A percentile compares a stretch with the other conserved stretches of the same genome.
Evolutionary conservation across 2,797 vertebrate species (phyloP).

Genomic region (Chelon auratus): DNA sequence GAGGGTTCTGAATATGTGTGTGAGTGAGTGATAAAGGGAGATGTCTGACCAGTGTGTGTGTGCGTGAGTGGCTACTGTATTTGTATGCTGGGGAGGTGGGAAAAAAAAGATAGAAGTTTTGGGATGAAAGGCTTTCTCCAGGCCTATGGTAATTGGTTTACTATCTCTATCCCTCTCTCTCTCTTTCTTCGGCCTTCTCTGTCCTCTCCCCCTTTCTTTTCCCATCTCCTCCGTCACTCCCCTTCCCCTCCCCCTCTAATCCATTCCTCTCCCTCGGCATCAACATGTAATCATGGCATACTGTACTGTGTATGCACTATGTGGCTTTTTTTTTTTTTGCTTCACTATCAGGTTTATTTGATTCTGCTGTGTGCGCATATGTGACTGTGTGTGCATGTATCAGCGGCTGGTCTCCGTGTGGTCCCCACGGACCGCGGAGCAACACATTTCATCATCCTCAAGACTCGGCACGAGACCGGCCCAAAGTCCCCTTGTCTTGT

Average conservation of each 20-base stretch:
- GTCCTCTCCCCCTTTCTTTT: slow-evolving; percentile 12
- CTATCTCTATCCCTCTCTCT: slow-evolving; percentile 41
- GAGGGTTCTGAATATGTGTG: slow-evolving; percentile 69
- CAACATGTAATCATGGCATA: slow-evolving; percentile 37
- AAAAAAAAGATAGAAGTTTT: slow-evolving; percentile 36
- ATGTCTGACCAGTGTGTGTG: slow-evolving; percentile 44
- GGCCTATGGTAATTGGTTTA: slow-evolving; percentile 64
- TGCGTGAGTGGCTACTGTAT: slow-evolving; percentile 44
- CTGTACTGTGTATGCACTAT: slow-evolving; percentile 25
- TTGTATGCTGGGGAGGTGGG: slow-evolving; percentile 53
- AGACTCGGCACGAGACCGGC: slow-evolving; percentile 53
- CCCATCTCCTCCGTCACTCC: slow-evolving; percentile 29
- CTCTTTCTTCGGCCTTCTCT: slow-evolving; percentile 17
- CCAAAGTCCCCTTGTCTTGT: slow-evolving; percentile 57
- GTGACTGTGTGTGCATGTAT: slow-evolving; percentile 35
- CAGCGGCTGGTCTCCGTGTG: slow-evolving; percentile 47
- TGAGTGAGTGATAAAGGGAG: slow-evolving; percentile 65
- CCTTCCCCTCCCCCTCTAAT: slow-evolving; percentile 49
- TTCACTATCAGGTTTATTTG: slow-evolving; percentile 55
- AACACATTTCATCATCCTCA: slow-evolving; percentile 73
- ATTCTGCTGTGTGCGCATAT: slow-evolving; percentile 73
- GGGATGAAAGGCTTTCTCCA: slow-evolving; percentile 75
- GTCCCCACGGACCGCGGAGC: slow-evolving; percentile 57
- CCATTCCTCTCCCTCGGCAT: slow-evolving; percentile 57
- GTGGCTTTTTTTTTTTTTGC: slow-evolving; percentile 48